Percentiles rank a stretch among this genome's conserved stretches.
These are phyloP conservation scores for Pyrocoelia pectoralis DNA, from an alignment of 2,888 invertebrate genomes.

Conservation along the genomic window DNA sequence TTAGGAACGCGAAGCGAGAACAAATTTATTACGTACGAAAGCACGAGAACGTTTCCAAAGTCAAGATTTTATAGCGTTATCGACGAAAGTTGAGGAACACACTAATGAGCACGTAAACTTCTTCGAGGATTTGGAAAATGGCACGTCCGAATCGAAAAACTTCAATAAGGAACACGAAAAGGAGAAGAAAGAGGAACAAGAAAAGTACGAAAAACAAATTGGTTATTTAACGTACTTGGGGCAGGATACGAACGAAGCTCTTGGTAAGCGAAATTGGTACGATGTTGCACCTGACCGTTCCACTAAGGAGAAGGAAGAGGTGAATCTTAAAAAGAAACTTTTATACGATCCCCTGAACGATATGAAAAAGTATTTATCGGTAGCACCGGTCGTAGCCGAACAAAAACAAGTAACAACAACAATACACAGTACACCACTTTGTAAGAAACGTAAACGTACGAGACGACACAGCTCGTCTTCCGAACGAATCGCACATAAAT, in stretches of 20 bases:
- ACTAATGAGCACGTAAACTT: conserved; percentile 48
- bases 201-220: conserved; percentile 97
- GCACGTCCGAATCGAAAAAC: conserved; percentile 67
- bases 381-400: conserved; percentile 49
- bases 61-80: conserved; percentile 47
- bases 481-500: conserved; percentile 42
- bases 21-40: conserved; percentile 72
- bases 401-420: background rate
- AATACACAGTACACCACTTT: conserved; percentile 20
- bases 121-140: conserved; percentile 84
- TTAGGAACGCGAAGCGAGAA: conserved; percentile 85
- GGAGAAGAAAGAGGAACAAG: conserved; percentile 90
- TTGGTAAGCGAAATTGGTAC: conserved; percentile 91
- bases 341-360: conserved; percentile 77
- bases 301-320: conserved; percentile 65
- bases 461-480: conserved; percentile 39
- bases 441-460: conserved; percentile 33
- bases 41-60: conserved; percentile 63
- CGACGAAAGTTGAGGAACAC: conserved; percentile 32
- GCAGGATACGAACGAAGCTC: conserved; percentile 87
- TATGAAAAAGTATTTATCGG: conserved; percentile 66
- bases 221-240: conserved; percentile 96
- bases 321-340: conserved; percentile 71
- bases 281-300: conserved; percentile 72
- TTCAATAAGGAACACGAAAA: conserved; percentile 88